phyloP scores from a whole-genome alignment of 2,113 vertebrate species.

The Vicugna pacos region DNA sequence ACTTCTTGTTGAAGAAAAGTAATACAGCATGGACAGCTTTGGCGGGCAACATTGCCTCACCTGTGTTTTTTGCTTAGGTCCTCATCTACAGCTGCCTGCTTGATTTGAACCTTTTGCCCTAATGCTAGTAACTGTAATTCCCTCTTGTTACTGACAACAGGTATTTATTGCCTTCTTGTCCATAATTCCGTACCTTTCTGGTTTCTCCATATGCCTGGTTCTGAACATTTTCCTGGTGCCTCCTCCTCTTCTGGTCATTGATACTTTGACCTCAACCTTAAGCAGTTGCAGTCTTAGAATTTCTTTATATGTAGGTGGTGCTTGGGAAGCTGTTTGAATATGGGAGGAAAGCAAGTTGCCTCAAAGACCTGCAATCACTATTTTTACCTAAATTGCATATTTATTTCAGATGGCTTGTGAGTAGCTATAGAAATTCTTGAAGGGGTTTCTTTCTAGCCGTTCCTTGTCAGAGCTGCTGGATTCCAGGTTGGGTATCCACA shows the following conservation, averaged over 20 bases:
- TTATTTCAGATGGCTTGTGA: constrained; percentile 39
- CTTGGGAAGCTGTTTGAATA: neutral
- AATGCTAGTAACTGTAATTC: neutral
- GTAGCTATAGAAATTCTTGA: constrained; percentile 34
- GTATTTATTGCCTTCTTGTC: neutral
- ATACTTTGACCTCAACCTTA: constrained; percentile 16
- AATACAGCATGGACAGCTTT: neutral
- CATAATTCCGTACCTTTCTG: neutral
- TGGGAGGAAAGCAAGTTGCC: neutral
- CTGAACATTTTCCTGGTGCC: constrained; percentile 12
- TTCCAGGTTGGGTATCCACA: constrained; percentile 4
- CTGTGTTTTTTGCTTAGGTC: neutral
- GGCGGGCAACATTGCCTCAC: neutral
- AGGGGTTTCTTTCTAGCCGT: neutral
- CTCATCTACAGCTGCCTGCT: neutral
- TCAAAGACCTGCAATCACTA: neutral
- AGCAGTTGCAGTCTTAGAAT: constrained; percentile 29
- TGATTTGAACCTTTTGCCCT: neutral
- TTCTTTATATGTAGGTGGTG: constrained; percentile 11
- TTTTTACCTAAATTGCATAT: constrained; percentile 37
- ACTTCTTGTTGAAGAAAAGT: neutral
- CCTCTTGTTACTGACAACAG: neutral
- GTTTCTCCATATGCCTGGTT: neutral
- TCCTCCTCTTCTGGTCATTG: constrained; percentile 9
- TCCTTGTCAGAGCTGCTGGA: neutral